These are phyloP conservation scores for Apotomis betuletana DNA, from an alignment of 2,888 invertebrate species.

Conservation along the genomic window DNA sequence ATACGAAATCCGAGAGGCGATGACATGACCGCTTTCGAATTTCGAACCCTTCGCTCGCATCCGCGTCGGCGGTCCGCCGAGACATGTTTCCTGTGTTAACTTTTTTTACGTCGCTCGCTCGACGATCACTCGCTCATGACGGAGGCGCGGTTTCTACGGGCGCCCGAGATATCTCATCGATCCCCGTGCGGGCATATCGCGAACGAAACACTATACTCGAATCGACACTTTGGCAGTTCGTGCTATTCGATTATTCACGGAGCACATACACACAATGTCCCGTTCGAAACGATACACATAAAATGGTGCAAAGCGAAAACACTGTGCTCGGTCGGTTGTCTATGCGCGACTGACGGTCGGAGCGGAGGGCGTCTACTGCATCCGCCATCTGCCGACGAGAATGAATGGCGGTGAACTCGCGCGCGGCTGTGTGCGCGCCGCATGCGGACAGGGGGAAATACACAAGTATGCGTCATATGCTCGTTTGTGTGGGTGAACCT, in stretches of 20 bases:
- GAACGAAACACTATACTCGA: slow-evolving; percentile 71
- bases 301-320: slow-evolving; percentile 79
- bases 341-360: slow-evolving; percentile 78
- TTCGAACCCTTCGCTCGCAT: slow-evolving; percentile 82
- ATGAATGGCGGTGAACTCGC: slow-evolving; percentile 79
- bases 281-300: slow-evolving; percentile 81
- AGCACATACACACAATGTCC: slow-evolving; percentile 82
- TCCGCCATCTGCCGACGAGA: slow-evolving; percentile 84
- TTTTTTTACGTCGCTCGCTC: slow-evolving; percentile 72
- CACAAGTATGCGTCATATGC: slow-evolving; percentile 49
- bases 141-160: slow-evolving; percentile 82
- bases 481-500: slow-evolving; percentile 67
- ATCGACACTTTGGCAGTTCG: slow-evolving; percentile 63
- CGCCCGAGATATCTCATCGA: slow-evolving; percentile 80
- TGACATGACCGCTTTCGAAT: slow-evolving; percentile 84
- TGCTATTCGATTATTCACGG: slow-evolving; percentile 75
- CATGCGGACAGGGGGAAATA: slow-evolving; percentile 60
- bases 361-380: slow-evolving; percentile 77
- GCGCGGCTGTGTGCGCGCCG: slow-evolving; percentile 60
- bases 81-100: slow-evolving; percentile 83
- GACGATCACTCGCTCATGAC: slow-evolving; percentile 83
- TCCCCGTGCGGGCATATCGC: slow-evolving; percentile 77
- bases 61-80: slow-evolving; percentile 82
- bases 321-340: slow-evolving; percentile 78
- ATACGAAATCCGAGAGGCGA: slow-evolving; percentile 82